phyloP scores from a whole-genome alignment of 2,113 vertebrate species.

The Rattus rattus region DNA sequence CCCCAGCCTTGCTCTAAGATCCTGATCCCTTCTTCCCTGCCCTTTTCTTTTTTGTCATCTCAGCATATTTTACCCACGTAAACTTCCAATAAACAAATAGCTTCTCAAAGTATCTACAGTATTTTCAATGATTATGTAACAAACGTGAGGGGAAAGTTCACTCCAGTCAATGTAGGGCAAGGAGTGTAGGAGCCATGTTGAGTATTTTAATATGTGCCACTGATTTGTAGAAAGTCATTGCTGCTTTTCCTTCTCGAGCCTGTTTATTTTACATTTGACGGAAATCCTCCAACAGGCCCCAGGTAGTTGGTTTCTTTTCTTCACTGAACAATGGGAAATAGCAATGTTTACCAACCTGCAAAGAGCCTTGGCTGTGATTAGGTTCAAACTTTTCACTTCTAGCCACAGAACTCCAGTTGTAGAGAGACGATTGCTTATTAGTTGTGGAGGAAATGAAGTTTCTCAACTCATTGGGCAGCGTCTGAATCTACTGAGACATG shows the following conservation, averaged over 20 bases:
- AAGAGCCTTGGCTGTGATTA: not conserved
- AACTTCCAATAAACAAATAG: not conserved
- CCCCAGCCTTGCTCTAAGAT: not conserved
- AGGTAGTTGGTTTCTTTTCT: not conserved
- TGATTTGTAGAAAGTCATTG: not conserved
- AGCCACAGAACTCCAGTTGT: not conserved
- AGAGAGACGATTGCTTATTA: not conserved
- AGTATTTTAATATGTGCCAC: not conserved
- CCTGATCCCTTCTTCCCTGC: not conserved
- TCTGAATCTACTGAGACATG: not conserved
- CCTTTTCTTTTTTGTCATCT: not conserved
- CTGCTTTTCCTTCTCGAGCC: not conserved
- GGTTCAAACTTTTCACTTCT: not conserved
- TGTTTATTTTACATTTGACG: not conserved
- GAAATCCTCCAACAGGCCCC: not conserved
- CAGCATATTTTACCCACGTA: not conserved
- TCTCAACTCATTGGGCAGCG: not conserved
- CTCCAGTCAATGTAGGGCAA: not conserved
- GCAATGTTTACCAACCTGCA: not conserved
- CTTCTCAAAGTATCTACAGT: not conserved
- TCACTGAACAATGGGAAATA: not conserved
- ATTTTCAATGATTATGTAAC: conserved; percentile 51
- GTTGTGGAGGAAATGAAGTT: not conserved
- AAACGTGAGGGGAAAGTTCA: conserved; percentile 16
- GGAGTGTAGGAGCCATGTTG: not conserved